Conservation (phyloP, 1,140 invertebrate genomes). For the Fopius arisanus region DNA sequence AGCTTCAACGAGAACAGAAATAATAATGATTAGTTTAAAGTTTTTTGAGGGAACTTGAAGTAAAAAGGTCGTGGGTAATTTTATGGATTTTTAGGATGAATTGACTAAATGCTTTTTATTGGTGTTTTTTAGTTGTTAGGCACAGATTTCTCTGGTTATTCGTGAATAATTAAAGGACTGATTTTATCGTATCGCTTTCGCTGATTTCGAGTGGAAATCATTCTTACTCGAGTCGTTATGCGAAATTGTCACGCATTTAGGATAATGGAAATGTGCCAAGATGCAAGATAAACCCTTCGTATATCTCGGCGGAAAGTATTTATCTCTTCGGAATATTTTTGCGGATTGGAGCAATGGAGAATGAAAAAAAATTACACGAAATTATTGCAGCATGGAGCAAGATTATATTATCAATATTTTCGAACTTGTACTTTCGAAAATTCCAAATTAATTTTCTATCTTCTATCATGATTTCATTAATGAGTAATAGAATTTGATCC, state of each 20-base stretch:
- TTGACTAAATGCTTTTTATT: neutral
- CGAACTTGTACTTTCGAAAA: neutral
- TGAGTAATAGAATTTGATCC: too few relatives aligned
- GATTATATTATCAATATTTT: neutral
- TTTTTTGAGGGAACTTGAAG: too few relatives aligned
- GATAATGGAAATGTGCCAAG: neutral
- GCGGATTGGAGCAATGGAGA: neutral
- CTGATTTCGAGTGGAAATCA: neutral
- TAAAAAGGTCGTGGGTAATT: too few relatives aligned
- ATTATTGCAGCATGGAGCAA: neutral
- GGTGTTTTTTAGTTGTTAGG: too few relatives aligned
- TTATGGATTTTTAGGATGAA: neutral
- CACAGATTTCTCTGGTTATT: neutral
- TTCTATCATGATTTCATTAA: too few relatives aligned
- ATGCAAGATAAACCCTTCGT: neutral
- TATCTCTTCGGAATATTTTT: neutral
- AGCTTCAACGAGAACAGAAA: too few relatives aligned
- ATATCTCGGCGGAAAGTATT: neutral
- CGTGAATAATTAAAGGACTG: neutral
- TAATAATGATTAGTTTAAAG: too few relatives aligned
- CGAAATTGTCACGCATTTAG: neutral
- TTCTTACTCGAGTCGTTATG: neutral
- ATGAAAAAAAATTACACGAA: neutral
- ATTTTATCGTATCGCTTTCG: neutral
- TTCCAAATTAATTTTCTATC: neutral